Percentiles rank a stretch among this genome's conserved stretches.
phyloP scores from a whole-genome alignment of 2,113 vertebrate species.

The Thalassarche chlororhynchos region DNA sequence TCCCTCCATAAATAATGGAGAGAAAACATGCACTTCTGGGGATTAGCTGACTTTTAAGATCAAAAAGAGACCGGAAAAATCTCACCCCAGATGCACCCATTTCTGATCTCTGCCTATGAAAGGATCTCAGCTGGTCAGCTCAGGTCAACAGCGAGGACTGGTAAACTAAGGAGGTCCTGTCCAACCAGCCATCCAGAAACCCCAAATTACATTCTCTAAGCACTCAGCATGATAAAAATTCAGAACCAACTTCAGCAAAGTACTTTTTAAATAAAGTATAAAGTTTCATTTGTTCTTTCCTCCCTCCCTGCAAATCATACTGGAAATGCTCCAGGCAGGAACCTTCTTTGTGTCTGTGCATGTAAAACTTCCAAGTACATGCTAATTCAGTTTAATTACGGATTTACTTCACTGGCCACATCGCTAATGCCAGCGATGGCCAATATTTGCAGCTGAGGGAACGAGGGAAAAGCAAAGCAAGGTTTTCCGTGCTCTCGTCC shows the following conservation, averaged over 20 bases:
- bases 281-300: not conserved
- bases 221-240: not conserved
- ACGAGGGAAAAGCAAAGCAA: not conserved
- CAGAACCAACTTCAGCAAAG: not conserved
- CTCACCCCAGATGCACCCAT: not conserved
- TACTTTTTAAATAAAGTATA: not conserved
- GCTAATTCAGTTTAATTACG: slow-evolving; percentile 67
- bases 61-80: not conserved
- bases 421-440: not conserved
- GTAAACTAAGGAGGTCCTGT: not conserved
- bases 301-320: not conserved
- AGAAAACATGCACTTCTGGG: not conserved
- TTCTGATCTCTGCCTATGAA: not conserved
- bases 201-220: not conserved
- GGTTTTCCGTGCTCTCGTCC: not conserved
- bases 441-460: slow-evolving; percentile 22
- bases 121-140: not conserved
- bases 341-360: slow-evolving; percentile 23
- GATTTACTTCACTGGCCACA: slow-evolving; percentile 48
- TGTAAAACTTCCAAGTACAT: slow-evolving; percentile 33
- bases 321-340: slow-evolving; percentile 41
- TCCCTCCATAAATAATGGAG: not conserved
- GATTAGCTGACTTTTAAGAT: not conserved
- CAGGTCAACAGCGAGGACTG: not conserved
- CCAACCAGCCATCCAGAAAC: not conserved